Evolutionary conservation across 1,140 invertebrate genomes (phyloP).

Genomic region (Brachionus asplanchnoidis): DNA sequence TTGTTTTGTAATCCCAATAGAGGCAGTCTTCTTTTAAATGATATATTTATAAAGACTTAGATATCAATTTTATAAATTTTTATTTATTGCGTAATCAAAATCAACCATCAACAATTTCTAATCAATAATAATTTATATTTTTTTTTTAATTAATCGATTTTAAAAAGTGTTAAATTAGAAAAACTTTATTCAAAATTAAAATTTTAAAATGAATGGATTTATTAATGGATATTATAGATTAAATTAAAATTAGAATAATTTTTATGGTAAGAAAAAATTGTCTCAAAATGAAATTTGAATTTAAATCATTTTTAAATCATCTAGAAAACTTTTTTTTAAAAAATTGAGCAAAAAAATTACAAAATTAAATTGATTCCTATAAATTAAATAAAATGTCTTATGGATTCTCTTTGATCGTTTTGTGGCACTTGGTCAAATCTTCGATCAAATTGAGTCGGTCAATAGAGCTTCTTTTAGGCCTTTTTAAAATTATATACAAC

Average conservation of each 20-base stretch:
- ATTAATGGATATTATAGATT: background rate
- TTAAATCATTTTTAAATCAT: background rate
- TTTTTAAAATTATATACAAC: conserved; percentile 37
- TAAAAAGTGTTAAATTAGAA: background rate
- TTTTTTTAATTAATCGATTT: too few relatives aligned
- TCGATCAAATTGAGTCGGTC: conserved; percentile 6
- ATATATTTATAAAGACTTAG: too few relatives aligned
- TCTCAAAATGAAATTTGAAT: background rate
- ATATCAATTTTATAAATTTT: too few relatives aligned
- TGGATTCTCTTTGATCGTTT: background rate
- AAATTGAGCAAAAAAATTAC: background rate
- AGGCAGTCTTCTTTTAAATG: too few relatives aligned
- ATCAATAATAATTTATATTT: too few relatives aligned
- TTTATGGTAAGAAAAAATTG: background rate
- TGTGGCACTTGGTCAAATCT: conserved; percentile 30
- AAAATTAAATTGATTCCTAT: background rate
- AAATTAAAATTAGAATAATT: background rate
- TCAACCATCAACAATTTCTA: too few relatives aligned
- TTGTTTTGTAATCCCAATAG: too few relatives aligned
- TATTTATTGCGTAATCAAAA: too few relatives aligned
- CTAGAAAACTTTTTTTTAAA: background rate
- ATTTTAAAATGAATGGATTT: conserved; percentile 19
- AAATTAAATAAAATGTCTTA: background rate
- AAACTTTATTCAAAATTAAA: conserved; percentile 10
- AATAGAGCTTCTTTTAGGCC: conserved; percentile 1